These are phyloP conservation scores for Kryptolebias ocellatus DNA, from an alignment of 2,797 vertebrate species.

Conservation along the genomic window DNA sequence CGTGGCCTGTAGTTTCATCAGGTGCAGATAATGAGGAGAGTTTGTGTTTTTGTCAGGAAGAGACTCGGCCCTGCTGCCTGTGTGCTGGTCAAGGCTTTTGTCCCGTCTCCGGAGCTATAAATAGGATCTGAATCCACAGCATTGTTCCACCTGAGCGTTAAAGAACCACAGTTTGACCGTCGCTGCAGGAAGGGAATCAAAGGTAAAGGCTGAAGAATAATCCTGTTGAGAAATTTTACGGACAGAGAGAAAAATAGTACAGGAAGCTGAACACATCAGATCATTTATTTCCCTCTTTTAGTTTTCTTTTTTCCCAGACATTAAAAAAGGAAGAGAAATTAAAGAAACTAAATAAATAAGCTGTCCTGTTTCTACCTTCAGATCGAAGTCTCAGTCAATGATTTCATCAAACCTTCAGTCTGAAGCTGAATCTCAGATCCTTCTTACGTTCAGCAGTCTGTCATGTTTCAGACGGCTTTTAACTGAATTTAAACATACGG, in stretches of 20 bases:
- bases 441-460: too few species aligned
- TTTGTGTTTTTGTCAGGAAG: neutral
- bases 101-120: neutral
- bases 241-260: neutral
- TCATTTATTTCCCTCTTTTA: too few species aligned
- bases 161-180: too few species aligned
- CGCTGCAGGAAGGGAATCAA: neutral
- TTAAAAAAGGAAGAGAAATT: too few species aligned
- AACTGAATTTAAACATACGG: slow-evolving; percentile 39
- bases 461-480: slow-evolving; percentile 17
- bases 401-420: slow-evolving; percentile 8
- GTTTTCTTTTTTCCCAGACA: too few species aligned
- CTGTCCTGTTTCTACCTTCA: neutral
- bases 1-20: neutral
- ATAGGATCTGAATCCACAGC: neutral
- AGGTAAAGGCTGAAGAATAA: neutral
- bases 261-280: neutral
- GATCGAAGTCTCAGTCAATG: slow-evolving; percentile 16
- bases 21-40: neutral
- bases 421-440: too few species aligned
- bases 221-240: neutral
- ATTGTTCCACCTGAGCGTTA: neutral
- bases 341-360: too few species aligned
- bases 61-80: neutral
- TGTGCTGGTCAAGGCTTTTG: neutral